Base-by-base conservation (phyloP, 2,888 invertebrate genomes). In the Tethea ocularis region DNA sequence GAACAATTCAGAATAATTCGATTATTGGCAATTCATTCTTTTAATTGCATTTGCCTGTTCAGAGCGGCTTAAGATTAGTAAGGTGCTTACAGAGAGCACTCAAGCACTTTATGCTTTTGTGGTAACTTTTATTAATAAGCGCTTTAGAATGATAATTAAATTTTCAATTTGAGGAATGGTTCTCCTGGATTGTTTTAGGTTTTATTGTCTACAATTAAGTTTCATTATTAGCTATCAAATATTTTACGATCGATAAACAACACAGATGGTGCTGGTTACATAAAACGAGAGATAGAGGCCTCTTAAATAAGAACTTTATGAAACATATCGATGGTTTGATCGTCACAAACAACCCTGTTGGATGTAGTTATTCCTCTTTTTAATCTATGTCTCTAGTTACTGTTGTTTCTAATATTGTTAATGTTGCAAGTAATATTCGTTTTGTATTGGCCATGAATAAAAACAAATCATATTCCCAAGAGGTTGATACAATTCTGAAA, bases 131-230 rank as follows among this genome's bases (percentile, higher is more conserved):
- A 75, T 73, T 73, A 72, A 75, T 77, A 61, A 65, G 66, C 62
- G 61, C 62, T 61, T 64, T 71, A 70, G 67, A 68, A 69, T 71
- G 69, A 64, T 76, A 74, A 77, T 77, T 65, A 68, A 75, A 75
- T 69, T 72, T 66, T 59, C 62, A 64, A 69, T 68, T 66, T 57
- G 46, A 57, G 51, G 51, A 11, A 17, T 33, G 59, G 61, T 61
- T 64, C 46, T 46, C 23, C 20, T 53, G 55, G 60, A 57, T 60
- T 58, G 46, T 46, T 46, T 46, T 46, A 46, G 46, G 20, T 46
- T 46, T 46, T 46, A 46, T 46, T 46, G 46, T 46, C 17, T 20
- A 17, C 38, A 6, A 38, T 38, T n/a, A 20, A 46, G 46, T 46
- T 46, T 46, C n/a, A 46, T 20, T n/a, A 46, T n/a, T 17, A 20